A percentile compares a stretch with the other conserved stretches of the same genome.
phyloP scores from a whole-genome alignment of 2,113 vertebrate genomes.

The Sebastes schlegelii region DNA sequence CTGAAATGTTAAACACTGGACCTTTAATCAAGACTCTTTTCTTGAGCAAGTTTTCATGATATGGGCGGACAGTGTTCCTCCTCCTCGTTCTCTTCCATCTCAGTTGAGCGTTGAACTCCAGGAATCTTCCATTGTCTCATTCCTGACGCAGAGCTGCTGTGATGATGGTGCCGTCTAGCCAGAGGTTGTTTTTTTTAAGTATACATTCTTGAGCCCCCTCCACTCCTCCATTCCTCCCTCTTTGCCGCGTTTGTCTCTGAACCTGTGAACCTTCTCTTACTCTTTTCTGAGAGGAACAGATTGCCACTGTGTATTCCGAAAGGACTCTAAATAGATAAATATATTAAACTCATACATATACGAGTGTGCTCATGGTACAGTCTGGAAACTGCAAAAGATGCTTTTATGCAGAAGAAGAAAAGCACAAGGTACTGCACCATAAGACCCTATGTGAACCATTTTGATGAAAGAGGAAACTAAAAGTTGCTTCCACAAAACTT shows the following conservation, averaged over 20 bases:
- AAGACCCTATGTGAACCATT: background rate
- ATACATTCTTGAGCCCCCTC: constrained; percentile 66
- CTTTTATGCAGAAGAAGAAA: background rate
- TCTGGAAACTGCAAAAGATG: constrained; percentile 9
- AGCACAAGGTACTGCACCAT: background rate
- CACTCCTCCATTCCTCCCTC: background rate
- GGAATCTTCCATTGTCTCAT: constrained; percentile 81
- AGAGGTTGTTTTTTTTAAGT: constrained; percentile 50
- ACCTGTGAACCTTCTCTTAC: constrained; percentile 38
- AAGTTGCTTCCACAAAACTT: constrained; percentile 6
- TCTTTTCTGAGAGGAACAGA: constrained; percentile 38
- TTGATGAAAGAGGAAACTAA: constrained; percentile 20
- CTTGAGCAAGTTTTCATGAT: background rate
- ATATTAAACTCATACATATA: background rate
- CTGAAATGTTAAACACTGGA: no score
- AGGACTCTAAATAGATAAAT: constrained; percentile 31
- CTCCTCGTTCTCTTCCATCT: constrained; percentile 16
- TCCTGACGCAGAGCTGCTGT: constrained; percentile 55
- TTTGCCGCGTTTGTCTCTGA: constrained; percentile 21
- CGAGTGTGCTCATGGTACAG: background rate
- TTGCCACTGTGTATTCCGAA: constrained; percentile 33
- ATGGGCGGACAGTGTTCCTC: constrained; percentile 10
- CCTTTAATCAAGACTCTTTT: background rate
- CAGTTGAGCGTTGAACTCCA: constrained; percentile 47
- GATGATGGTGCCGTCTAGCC: constrained; percentile 66